Conservation (phyloP, 2,113 vertebrate species). For the Siniperca knerii region DNA sequence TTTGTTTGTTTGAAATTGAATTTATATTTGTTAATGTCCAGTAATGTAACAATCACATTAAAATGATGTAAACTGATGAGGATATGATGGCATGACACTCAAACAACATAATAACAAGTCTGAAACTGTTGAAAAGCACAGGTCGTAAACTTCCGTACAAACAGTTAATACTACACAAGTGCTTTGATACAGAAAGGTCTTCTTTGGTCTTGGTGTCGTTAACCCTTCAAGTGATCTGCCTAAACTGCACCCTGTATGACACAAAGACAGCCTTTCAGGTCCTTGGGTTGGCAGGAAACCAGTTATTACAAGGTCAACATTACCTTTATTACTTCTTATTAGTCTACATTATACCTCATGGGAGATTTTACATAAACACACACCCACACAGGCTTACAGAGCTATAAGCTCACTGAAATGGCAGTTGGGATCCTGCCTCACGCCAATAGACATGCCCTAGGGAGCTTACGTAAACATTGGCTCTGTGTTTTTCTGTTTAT, state of each 20-base stretch:
- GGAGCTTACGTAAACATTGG: constrained; percentile 61
- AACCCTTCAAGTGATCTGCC: constrained; percentile 52
- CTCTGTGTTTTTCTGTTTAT: constrained; percentile 67
- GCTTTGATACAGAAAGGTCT: constrained; percentile 37
- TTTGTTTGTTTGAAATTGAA: neutral
- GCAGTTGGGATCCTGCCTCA: constrained; percentile 44
- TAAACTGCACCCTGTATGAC: constrained; percentile 31
- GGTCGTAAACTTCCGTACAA: neutral
- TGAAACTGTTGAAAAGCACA: neutral
- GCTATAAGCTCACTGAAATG: constrained; percentile 41
- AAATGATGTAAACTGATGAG: neutral
- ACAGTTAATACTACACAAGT: neutral
- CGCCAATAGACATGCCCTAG: constrained; percentile 33
- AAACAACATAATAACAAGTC: neutral
- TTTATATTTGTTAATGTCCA: neutral
- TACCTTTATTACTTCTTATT: constrained; percentile 77
- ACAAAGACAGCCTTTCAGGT: constrained; percentile 73
- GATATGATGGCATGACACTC: neutral
- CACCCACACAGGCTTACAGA: constrained; percentile 33
- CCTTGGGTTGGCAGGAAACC: constrained; percentile 68
- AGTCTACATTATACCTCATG: constrained; percentile 65
- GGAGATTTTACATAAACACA: constrained; percentile 73
- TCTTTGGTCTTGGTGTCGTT: constrained; percentile 58
- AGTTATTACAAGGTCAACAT: constrained; percentile 73
- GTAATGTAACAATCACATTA: neutral